Conservation (phyloP, 2,797 vertebrate species). For the Tadarida brasiliensis region DNA sequence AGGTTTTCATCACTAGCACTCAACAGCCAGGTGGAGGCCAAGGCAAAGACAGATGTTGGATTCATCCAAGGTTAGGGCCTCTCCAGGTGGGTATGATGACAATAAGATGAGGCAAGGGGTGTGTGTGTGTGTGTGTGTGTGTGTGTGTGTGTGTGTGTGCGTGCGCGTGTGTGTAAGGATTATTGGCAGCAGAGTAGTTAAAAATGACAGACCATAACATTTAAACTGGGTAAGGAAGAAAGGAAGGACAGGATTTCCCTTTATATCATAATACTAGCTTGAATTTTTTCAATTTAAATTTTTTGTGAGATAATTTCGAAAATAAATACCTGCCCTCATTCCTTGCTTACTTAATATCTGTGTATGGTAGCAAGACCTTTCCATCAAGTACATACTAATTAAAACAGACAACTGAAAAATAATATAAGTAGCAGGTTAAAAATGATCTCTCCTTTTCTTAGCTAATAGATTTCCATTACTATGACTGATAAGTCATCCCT, state of each 20-base stretch:
- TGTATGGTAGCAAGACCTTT: background rate
- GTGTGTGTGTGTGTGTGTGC: no score
- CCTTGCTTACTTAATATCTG: background rate
- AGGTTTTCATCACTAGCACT: conserved; percentile 67
- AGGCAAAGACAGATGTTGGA: conserved; percentile 68
- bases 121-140: no score
- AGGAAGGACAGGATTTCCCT: conserved; percentile 16
- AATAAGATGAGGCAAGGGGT: conserved; percentile 22
- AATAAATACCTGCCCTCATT: background rate
- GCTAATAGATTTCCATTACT: background rate
- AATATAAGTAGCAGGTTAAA: background rate
- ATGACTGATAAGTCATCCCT: background rate
- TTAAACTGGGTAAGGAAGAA: conserved; percentile 19
- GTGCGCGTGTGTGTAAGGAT: no score
- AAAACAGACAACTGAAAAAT: conserved; percentile 6
- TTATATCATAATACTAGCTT: background rate
- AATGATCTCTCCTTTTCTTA: background rate
- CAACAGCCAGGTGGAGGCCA: conserved; percentile 68
- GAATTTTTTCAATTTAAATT: background rate
- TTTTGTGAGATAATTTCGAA: conserved; percentile 43
- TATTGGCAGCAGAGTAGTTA: conserved; percentile 4
- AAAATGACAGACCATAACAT: conserved; percentile 52
- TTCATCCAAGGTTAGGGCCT: conserved; percentile 39
- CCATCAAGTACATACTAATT: conserved; percentile 8
- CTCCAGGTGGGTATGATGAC: conserved; percentile 61